phyloP scores from a whole-genome alignment of 2,888 invertebrate species.

The Diarsia rubi region DNA sequence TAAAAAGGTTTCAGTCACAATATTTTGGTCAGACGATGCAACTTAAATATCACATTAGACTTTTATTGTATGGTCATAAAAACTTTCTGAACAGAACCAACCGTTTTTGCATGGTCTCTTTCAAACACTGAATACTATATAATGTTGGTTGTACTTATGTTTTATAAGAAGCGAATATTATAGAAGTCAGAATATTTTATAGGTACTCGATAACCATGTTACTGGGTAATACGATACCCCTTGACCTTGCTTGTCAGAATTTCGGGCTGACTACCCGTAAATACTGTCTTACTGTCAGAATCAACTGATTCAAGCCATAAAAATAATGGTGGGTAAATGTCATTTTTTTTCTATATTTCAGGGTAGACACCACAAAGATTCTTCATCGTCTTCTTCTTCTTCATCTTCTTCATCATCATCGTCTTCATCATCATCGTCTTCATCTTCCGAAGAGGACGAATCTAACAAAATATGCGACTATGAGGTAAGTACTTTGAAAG shows the following conservation, averaged over 20 bases:
- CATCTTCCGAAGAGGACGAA: slow-evolving; percentile 73
- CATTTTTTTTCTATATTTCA: slow-evolving; percentile 57
- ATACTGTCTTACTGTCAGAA: background rate
- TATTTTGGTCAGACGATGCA: background rate
- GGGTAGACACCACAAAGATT: slow-evolving; percentile 64
- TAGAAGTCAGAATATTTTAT: too few species aligned
- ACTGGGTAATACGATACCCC: background rate
- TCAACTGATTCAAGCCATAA: background rate
- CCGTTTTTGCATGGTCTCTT: background rate
- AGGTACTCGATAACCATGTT: too few species aligned
- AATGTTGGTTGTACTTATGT: too few species aligned
- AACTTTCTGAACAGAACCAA: background rate
- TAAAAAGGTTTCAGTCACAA: background rate
- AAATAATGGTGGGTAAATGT: background rate
- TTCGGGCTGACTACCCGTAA: background rate
- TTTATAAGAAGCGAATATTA: background rate
- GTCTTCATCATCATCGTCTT: slow-evolving; percentile 74
- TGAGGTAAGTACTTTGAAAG: slow-evolving; percentile 63
- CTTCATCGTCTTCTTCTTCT: slow-evolving; percentile 77
- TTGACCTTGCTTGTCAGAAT: background rate
- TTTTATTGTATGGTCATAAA: background rate
- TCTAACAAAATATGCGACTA: slow-evolving; percentile 32
- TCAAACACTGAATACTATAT: background rate
- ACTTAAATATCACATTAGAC: background rate
- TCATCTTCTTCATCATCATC: slow-evolving; percentile 78